These are phyloP conservation scores for Tachina fera DNA, from an alignment of 2,888 invertebrate species.

Conservation along the genomic window DNA sequence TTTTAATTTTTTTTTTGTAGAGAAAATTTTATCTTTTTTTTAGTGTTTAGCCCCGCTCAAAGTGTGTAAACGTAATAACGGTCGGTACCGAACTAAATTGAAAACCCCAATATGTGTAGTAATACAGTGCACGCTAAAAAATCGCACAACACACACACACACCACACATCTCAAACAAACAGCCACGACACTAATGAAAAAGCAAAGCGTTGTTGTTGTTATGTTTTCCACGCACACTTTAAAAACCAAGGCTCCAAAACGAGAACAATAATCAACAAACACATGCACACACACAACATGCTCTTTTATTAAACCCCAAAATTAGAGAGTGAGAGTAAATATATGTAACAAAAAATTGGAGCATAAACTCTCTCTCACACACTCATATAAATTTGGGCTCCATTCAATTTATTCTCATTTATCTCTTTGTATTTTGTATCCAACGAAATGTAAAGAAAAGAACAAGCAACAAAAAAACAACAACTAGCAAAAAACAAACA, in stretches of 20 bases:
- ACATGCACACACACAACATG: constrained; percentile 3
- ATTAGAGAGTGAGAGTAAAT: constrained; percentile 12
- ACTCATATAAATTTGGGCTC: not conserved
- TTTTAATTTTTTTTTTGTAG: constrained; percentile 25
- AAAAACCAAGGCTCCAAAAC: constrained; percentile 56
- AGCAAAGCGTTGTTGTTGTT: constrained; percentile 51
- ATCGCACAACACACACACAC: constrained; percentile 5
- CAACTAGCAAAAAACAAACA: constrained; percentile 42
- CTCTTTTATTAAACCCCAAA: constrained; percentile 2
- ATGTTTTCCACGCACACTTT: constrained; percentile 64
- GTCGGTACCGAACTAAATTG: constrained; percentile 78
- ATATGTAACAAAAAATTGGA: constrained; percentile 40
- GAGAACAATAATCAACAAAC: constrained; percentile 23
- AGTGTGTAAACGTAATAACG: constrained; percentile 77
- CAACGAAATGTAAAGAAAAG: not conserved
- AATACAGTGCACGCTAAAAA: constrained; percentile 58
- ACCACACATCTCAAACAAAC: not conserved
- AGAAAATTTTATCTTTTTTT: constrained; percentile 2
- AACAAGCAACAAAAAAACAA: constrained; percentile 1
- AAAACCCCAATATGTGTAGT: constrained; percentile 32
- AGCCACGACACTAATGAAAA: constrained; percentile 4
- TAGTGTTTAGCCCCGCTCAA: constrained; percentile 68
- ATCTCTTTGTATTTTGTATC: constrained; percentile 31
- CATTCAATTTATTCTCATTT: constrained; percentile 32
- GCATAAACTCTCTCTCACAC: constrained; percentile 23